Evolutionary conservation across 2,797 vertebrate species (phyloP).

Genomic region (Toxotes lorentzi): DNA sequence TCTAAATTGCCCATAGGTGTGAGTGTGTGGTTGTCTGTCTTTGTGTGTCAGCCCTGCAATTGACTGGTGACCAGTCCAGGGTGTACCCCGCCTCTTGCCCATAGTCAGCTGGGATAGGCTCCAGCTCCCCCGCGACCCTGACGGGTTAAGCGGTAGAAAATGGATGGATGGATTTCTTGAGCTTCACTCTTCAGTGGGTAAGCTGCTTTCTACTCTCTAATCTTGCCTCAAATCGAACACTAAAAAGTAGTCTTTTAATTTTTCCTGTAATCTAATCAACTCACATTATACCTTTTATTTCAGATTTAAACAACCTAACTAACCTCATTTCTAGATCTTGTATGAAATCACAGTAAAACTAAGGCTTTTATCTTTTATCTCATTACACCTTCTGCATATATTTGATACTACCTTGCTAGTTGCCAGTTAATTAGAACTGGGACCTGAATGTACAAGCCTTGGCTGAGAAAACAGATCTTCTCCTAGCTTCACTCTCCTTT

Average conservation of each 20-base stretch:
- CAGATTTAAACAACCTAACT: not conserved
- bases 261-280: not conserved
- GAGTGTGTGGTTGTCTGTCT: too few species aligned
- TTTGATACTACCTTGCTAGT: not conserved
- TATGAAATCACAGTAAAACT: not conserved
- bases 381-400: conserved; percentile 3
- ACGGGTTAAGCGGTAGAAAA: too few species aligned
- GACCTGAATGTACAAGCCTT: not conserved
- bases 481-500: not conserved
- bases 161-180: conserved; percentile 10
- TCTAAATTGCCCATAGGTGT: too few species aligned
- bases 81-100: too few species aligned
- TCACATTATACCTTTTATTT: conserved; percentile 10
- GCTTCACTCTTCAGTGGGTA: not conserved
- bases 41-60: too few species aligned
- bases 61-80: too few species aligned
- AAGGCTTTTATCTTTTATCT: not conserved
- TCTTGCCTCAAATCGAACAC: conserved; percentile 11
- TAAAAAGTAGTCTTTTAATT: conserved; percentile 14
- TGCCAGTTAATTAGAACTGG: not conserved
- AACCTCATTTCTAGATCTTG: not conserved
- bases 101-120: too few species aligned
- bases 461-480: not conserved
- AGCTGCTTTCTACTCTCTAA: conserved; percentile 20
- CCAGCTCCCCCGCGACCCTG: too few species aligned